phyloP scores from a whole-genome alignment of 1,140 invertebrate species.

The Pollicipes pollicipes region DNA sequence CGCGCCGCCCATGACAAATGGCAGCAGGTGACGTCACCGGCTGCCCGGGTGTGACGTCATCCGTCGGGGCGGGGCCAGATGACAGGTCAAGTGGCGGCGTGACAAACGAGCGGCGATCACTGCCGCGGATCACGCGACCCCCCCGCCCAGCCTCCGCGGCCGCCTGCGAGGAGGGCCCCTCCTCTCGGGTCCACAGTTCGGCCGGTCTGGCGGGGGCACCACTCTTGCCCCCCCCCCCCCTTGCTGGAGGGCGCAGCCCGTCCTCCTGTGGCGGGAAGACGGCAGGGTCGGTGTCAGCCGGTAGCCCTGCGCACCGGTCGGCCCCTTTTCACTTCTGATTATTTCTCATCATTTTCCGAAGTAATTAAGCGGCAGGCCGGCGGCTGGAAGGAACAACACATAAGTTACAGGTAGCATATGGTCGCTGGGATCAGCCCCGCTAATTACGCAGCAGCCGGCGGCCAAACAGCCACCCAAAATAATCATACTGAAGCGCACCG shows the following conservation, averaged over 20 bases:
- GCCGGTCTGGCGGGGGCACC: too few species aligned
- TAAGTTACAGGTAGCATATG: constrained; percentile 2
- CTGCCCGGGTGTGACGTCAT: background rate
- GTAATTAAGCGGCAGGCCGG: background rate
- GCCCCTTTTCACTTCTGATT: background rate
- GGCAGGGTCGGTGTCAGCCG: background rate
- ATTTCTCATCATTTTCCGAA: background rate
- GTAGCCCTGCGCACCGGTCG: too few species aligned
- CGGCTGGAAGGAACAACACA: background rate
- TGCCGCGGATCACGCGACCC: too few species aligned
- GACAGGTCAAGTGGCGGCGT: background rate
- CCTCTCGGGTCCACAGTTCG: too few species aligned
- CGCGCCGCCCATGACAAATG: background rate
- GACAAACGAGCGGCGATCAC: too few species aligned
- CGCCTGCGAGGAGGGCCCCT: too few species aligned
- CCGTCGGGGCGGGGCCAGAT: background rate
- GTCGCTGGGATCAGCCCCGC: background rate
- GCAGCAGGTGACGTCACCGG: background rate
- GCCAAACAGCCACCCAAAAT: background rate
- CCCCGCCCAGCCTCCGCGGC: too few species aligned
- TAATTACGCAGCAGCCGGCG: background rate
- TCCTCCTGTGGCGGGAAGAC: background rate
- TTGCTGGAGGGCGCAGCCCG: too few species aligned
- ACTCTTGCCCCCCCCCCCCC: too few species aligned
- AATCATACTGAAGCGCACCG: background rate